Conservation (phyloP, 2,113 vertebrate genomes). For the Forbesichthys papilliferus region DNA sequence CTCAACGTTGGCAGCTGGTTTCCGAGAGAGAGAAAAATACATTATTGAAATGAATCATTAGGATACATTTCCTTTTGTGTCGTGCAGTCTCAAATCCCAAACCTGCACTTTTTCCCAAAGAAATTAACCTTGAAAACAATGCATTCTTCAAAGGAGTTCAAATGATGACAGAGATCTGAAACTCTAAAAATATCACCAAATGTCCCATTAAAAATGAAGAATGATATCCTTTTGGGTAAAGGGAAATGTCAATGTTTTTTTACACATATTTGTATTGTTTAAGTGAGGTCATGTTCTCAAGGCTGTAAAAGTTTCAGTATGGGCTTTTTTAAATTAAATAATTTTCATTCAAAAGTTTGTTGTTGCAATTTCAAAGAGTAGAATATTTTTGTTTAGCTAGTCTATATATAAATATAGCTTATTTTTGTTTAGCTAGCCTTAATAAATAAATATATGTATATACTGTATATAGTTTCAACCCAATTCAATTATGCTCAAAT, state of each 20-base stretch:
- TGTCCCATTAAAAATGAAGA: conserved; percentile 58
- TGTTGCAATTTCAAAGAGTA: too few relatives aligned
- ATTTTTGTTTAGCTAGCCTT: too few relatives aligned
- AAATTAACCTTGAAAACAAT: conserved; percentile 69
- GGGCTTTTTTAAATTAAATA: not conserved
- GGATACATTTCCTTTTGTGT: conserved; percentile 55
- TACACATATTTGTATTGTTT: conserved; percentile 14
- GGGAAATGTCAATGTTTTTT: conserved; percentile 15
- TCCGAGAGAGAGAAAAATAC: conserved; percentile 42
- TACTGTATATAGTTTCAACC: not conserved
- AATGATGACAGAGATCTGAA: conserved; percentile 48
- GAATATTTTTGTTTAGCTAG: too few relatives aligned
- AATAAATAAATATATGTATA: not conserved
- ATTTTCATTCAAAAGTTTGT: not conserved
- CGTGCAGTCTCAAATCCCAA: conserved; percentile 53
- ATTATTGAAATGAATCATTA: conserved; percentile 62
- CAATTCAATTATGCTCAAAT: not conserved
- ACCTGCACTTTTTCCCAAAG: conserved; percentile 20
- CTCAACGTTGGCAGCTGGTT: conserved; percentile 24
- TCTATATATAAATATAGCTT: too few relatives aligned
- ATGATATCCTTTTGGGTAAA: conserved; percentile 39
- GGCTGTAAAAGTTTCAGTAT: not conserved
- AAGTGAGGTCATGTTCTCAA: not conserved
- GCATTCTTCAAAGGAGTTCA: conserved; percentile 57
- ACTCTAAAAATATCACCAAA: conserved; percentile 52